Evolutionary conservation across 2,888 invertebrate species (phyloP).

Genomic region (Lycocerus yunnanus): DNA sequence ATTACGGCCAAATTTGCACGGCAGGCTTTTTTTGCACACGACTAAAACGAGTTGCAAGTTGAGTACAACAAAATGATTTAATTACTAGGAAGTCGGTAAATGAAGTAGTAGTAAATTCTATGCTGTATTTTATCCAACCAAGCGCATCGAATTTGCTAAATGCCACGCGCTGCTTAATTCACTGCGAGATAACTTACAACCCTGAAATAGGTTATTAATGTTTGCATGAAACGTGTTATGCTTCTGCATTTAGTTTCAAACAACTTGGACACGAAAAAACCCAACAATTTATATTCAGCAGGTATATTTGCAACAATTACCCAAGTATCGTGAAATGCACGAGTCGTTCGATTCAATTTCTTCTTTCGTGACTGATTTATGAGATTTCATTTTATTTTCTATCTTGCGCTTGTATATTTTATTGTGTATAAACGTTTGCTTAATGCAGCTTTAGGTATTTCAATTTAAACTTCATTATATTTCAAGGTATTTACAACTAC

Average conservation of each 20-base stretch:
- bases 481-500: background rate
- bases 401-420: background rate
- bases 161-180: conserved; percentile 11
- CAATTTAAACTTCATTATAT: background rate
- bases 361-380: background rate
- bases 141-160: conserved; percentile 8
- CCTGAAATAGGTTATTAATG: conserved; percentile 2
- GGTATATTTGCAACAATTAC: background rate
- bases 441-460: background rate
- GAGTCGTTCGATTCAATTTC: background rate
- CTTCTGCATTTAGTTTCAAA: conserved; percentile 1
- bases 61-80: background rate
- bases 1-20: background rate
- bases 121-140: background rate
- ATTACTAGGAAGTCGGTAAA: conserved; percentile 1
- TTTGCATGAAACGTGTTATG: conserved; percentile 10
- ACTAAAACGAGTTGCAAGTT: background rate
- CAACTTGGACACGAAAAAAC: background rate
- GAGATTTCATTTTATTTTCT: background rate
- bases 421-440: too few species aligned
- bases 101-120: conserved; percentile 1
- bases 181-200: conserved; percentile 12
- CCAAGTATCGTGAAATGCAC: background rate
- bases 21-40: background rate
- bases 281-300: background rate